Evolutionary conservation across 2,113 vertebrate species (phyloP).

Genomic region (Spilogale gracilis): DNA sequence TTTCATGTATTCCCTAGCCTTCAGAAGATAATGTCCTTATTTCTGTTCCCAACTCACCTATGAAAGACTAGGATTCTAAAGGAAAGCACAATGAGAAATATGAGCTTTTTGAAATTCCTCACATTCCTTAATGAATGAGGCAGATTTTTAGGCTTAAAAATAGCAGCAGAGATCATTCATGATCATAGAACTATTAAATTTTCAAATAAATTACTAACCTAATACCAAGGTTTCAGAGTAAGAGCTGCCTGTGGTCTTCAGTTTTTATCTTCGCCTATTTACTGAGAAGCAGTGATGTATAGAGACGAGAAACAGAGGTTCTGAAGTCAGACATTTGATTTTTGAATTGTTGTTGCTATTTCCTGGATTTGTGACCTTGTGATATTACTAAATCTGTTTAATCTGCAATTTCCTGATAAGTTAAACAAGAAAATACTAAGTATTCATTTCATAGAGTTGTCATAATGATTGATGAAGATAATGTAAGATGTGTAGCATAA

Average conservation of each 20-base stretch:
- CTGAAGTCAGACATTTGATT: background rate
- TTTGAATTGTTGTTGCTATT: background rate
- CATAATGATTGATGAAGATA: background rate
- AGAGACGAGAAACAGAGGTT: background rate
- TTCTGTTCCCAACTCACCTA: background rate
- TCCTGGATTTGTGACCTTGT: background rate
- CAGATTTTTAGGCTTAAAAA: constrained; percentile 20
- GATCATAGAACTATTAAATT: background rate
- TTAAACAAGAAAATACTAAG: constrained; percentile 21
- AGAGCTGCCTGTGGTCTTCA: background rate
- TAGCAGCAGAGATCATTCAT: background rate
- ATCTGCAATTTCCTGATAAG: background rate
- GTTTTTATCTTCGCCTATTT: background rate
- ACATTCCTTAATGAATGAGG: background rate
- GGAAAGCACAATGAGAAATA: background rate
- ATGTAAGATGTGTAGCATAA: background rate
- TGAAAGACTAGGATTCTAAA: background rate
- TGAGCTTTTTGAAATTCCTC: background rate
- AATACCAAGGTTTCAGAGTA: constrained; percentile 46
- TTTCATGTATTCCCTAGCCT: background rate
- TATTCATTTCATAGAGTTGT: background rate
- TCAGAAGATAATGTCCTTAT: background rate
- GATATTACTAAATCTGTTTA: background rate
- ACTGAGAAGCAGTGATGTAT: background rate
- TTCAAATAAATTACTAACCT: constrained; percentile 17